Evolutionary conservation across 2,113 vertebrate species (phyloP), one percentile per base, ranked within the genome.

Genomic region (Atherinomorus stipes): DNA sequence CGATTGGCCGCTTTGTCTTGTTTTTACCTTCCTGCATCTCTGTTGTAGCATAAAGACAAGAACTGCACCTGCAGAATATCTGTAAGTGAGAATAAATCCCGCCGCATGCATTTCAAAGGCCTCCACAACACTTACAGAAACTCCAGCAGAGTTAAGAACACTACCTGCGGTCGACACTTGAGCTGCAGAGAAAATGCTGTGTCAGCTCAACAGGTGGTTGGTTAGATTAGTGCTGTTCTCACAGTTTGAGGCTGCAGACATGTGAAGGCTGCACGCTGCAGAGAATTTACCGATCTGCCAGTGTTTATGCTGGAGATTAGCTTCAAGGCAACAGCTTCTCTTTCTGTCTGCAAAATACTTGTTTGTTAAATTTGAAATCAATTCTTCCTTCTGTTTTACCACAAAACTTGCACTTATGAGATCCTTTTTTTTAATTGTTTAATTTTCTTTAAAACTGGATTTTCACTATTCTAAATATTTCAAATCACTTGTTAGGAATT

Each of bases 141-240:
- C 31, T 11, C 3, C 44, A 26, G 37, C 58, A 23, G 53, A 57
- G 58, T 64, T 31, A 51, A 56, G 49, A 83, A 52, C 16, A 18
- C 44, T 49, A 73, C 76, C 68, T 44, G 28, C 64, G 49, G 58
- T 37, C 52, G 40, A 38, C 62, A 57, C 65, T 80, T 77, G 44
- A 63, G 71, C 21, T 10, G n/a, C 28, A n/a, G 18, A 47, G 63
- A 61, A 51, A 80, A 71, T 18, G 52, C 49, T 64, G 64, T 9
- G 66, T 67, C 59, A 63, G 59, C 64, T 75, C 76, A 58, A 78
- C 60, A 75, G 85, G 81, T 83, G 78, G 49, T 34, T 50, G 21
- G 16, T 52, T 23, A 42, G 69, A 76, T 72, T 52, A 63, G 61
- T 57, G 65, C 13, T 65, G 50, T 63, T 66, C 7, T 53, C 68